Evolutionary conservation across 2,113 vertebrate species (phyloP).

Genomic region (Coturnix japonica): DNA sequence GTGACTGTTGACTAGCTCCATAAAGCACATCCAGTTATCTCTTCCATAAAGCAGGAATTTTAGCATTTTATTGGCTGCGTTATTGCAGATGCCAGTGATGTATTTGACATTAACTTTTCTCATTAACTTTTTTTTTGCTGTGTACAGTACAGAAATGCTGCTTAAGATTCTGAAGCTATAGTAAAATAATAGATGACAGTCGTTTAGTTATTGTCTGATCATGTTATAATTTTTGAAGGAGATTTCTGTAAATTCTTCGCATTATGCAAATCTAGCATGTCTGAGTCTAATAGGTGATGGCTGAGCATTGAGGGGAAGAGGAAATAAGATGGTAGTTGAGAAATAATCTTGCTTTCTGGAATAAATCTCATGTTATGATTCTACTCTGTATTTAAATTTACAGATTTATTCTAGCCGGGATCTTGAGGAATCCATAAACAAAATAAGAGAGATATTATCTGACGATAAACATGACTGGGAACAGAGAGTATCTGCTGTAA

Average conservation of each 20-base stretch:
- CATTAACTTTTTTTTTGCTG: not conserved
- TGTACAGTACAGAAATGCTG: not conserved
- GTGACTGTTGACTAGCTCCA: not conserved
- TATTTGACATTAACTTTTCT: not conserved
- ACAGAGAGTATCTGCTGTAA: conserved; percentile 92
- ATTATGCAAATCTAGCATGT: not conserved
- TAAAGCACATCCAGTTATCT: not conserved
- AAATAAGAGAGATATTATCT: conserved; percentile 93
- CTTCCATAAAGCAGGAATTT: not conserved
- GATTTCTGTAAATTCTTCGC: not conserved
- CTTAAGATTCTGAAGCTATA: not conserved
- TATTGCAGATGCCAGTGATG: not conserved
- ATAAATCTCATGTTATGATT: not conserved
- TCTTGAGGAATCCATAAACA: conserved; percentile 93
- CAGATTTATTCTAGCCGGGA: conserved; percentile 96
- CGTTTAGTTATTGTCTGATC: not conserved
- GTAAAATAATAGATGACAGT: not conserved
- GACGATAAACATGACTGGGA: conserved; percentile 99
- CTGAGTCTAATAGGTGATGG: not conserved
- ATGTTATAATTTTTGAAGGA: not conserved
- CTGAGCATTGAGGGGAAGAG: not conserved
- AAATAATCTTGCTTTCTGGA: not conserved
- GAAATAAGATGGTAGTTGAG: not conserved
- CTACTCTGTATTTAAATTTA: conserved; percentile 42
- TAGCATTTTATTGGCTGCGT: not conserved